These are phyloP conservation scores for Phaethon lepturus DNA, from an alignment of 2,113 vertebrate genomes.

Conservation along the genomic window DNA sequence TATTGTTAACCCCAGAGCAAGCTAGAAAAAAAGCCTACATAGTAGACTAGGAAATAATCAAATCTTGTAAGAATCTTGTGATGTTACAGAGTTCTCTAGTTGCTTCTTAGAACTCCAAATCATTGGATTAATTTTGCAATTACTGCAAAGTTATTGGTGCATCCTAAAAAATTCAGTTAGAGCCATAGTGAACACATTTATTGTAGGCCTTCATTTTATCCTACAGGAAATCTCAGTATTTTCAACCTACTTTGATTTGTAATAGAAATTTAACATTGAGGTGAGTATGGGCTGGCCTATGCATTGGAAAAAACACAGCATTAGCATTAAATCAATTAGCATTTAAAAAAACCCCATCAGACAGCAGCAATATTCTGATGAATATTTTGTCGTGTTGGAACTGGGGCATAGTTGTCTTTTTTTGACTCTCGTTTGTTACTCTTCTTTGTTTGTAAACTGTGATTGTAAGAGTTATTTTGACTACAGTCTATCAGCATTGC, in stretches of 20 bases:
- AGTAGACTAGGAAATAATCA: background rate
- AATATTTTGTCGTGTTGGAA: background rate
- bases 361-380: background rate
- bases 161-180: background rate
- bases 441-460: background rate
- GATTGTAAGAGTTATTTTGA: background rate
- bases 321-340: background rate
- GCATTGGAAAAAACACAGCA: background rate
- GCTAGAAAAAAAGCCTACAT: background rate
- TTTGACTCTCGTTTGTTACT: background rate
- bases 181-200: background rate
- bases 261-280: background rate
- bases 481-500: background rate
- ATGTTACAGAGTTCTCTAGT: background rate
- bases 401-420: background rate
- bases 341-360: rapidly evolving
- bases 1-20: background rate
- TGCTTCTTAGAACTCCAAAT: background rate
- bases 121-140: background rate
- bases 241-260: background rate
- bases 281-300: background rate
- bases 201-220: background rate
- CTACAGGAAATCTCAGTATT: background rate
- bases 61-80: background rate
- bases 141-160: background rate